Base-by-base conservation (phyloP, 1,140 invertebrate species). In the Cotesia glomerata region DNA sequence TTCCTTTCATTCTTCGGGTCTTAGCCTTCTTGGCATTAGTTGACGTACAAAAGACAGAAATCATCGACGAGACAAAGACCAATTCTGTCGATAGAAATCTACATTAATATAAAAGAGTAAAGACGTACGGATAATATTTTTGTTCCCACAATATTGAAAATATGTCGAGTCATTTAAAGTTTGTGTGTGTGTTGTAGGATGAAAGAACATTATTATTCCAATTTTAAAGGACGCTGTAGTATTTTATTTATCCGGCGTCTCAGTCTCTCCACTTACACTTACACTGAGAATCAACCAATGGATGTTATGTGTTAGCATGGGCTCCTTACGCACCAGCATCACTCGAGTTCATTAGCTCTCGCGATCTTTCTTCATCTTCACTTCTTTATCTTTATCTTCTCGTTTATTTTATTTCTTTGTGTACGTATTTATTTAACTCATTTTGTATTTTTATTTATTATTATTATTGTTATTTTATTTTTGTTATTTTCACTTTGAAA, bases 191-290 rank as follows among this genome's bases (percentile, higher is more conserved):
- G 79, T 77, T 74, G 81, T 82, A 77, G 81, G 79, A 82, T 81
- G 81, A 82, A 82, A 82, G 80, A 86, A 85, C 79, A 81, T 85
- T 86, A 85, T 86, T 86, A 86, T 86, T 86, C 84, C 84, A 86
- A 85, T 86, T 86, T 86, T 86, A 80, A 86, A 85, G 79, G 82
- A 83, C 75, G 77, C 75, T 67, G 49, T 34, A 35, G 68, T 77
- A 73, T 75, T 64, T 66, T 45, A 45, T 45, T 45, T 45, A 45
- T 45, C 51, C 64, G 75, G 77, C 69, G 18, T 39, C 51, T 18
- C 5, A 34, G n/a, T 18, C 5, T 7, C 36, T 32, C 51, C 49
- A 18, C 62, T 45, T 18, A 62, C 49, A 18, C 62, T 45, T 18
- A 62, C 61, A 54, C 18, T 2, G 59, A 26, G 26, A 26, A 26